Conservation (phyloP, 2,113 vertebrate genomes). For the Scartelaos histophorus region DNA sequence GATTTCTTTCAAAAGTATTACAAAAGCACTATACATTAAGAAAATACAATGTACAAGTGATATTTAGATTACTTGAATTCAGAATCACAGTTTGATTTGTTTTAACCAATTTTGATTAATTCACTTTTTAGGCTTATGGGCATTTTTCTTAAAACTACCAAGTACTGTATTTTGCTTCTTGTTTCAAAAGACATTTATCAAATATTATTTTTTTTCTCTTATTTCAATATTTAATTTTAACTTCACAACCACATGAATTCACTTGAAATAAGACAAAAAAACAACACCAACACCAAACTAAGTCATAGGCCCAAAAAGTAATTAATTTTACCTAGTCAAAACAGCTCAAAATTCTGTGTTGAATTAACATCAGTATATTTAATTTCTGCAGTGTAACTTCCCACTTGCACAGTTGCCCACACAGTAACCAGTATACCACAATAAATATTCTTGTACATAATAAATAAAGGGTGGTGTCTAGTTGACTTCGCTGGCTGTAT, state of each 20-base stretch:
- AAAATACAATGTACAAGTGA: conserved; percentile 3
- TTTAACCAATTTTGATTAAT: neutral
- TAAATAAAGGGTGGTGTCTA: conserved; percentile 42
- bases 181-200: too few relatives aligned
- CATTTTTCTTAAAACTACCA: too few relatives aligned
- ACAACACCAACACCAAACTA: neutral
- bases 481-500: conserved; percentile 80
- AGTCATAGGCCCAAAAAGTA: too few relatives aligned
- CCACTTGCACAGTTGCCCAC: conserved; percentile 14
- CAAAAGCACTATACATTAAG: neutral
- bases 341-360: neutral
- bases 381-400: neutral
- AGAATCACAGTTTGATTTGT: neutral
- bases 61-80: neutral
- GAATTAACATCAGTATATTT: neutral
- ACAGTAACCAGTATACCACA: conserved; percentile 36
- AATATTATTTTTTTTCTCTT: too few relatives aligned
- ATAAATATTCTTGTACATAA: conserved; percentile 63
- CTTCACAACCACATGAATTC: too few relatives aligned
- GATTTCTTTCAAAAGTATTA: neutral
- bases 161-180: too few relatives aligned
- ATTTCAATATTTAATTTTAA: too few relatives aligned
- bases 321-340: neutral
- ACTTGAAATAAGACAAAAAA: too few relatives aligned
- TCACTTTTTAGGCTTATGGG: neutral